These are phyloP conservation scores for Sycobia sp. DNA, from an alignment of 1,140 invertebrate species.

Conservation along the genomic window DNA sequence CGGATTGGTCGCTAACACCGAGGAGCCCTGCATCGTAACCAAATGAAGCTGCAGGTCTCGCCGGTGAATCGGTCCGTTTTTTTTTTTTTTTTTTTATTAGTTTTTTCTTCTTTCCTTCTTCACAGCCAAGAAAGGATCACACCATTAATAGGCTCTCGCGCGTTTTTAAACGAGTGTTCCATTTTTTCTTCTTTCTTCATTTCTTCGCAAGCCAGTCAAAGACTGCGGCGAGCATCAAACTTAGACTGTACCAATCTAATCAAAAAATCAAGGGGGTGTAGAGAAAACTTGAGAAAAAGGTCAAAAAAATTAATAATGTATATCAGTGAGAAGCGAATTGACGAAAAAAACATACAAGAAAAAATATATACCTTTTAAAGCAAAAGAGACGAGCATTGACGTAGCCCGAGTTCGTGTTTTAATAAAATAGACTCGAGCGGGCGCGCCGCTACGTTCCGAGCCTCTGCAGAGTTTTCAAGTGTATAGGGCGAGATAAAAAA, in stretches of 20 bases:
- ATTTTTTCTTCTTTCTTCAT: constrained; percentile 43
- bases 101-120: no score
- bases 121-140: constrained; percentile 15
- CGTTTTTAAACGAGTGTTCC: constrained; percentile 57
- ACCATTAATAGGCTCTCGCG: constrained; percentile 18
- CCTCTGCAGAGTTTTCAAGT: constrained; percentile 33
- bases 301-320: constrained; percentile 18
- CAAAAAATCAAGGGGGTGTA: constrained; percentile 50
- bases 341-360: constrained; percentile 18
- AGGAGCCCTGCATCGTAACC: constrained; percentile 21
- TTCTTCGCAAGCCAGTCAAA: constrained; percentile 53
- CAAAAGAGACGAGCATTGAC: constrained; percentile 49
- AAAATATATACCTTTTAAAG: constrained; percentile 27
- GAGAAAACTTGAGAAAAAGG: constrained; percentile 39
- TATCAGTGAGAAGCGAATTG: constrained; percentile 12
- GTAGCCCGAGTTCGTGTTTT: constrained; percentile 41
- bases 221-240: constrained; percentile 62
- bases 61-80: constrained; percentile 16
- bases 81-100: no score
- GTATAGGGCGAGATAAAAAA: constrained; percentile 7
- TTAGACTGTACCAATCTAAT: constrained; percentile 64
- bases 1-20: constrained; percentile 4
- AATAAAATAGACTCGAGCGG: constrained; percentile 7
- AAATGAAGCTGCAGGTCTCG: constrained; percentile 21
- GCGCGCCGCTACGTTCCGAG: constrained; percentile 29